Base-by-base conservation (phyloP, 2,888 invertebrate genomes). In the Amphipoea oculea region DNA sequence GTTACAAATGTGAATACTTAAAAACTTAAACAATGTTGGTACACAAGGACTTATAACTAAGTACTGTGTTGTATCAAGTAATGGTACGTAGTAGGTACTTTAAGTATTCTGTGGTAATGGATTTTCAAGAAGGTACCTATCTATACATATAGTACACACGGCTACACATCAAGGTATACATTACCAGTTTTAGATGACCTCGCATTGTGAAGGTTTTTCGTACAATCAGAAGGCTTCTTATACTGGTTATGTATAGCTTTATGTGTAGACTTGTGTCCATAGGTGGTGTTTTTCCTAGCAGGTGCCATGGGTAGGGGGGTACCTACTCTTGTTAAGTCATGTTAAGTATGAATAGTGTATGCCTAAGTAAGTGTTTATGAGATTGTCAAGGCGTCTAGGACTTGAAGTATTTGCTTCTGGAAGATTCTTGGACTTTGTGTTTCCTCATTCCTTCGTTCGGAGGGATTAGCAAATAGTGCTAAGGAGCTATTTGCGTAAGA, bases 41-140 rank as follows among this genome's bases (percentile, higher is more conserved):
- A 67, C 40, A 70, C 20, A 73, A 40, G 54, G 51, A 76, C 78
- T 83, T 73, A 40, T 17, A 42, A 17, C 0, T 68, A 65, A 42
- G 71, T 48, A 57, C 29, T 67, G 7, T 76, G 82, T 82, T 73
- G 63, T 65, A 20, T 40, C 71, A 76, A 73, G 83, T 84, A 85
- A 85, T 85, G 87, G 87, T 29, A 29, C 29, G 29, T 29, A 29
- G 29, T n/a, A n/a, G n/a, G n/a, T 29, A 29, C 29, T 29, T 29
- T 29, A 29, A 29, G 29, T 29, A 29, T 29, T 29, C 29, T 29
- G 29, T 29, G 29, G 29, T 29, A 29, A 85, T 85, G 87, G 87
- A 65, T 73, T 67, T 14, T 78, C 51, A 86, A 84, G 84, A 73
- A 48, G 20, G 7, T 63, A 54, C 14, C 29, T 45, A 42, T 14